Percentiles rank a stretch among this genome's conserved stretches.
phyloP scores from a whole-genome alignment of 2,797 vertebrate species.

The Rhinichthys osculus region DNA sequence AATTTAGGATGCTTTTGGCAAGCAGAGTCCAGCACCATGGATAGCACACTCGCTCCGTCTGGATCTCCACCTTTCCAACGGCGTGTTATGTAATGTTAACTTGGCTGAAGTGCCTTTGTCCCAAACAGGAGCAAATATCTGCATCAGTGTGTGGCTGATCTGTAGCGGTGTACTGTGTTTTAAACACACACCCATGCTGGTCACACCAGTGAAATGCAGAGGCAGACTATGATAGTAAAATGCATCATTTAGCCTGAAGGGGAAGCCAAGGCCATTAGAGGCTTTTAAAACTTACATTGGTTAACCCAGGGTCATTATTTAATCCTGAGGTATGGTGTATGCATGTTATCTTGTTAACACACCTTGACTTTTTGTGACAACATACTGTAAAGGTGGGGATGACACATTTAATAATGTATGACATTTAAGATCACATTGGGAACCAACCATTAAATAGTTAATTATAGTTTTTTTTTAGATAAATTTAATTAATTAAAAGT shows the following conservation, averaged over 20 bases:
- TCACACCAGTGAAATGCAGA: not conserved
- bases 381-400: too few relatives aligned
- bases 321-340: not conserved
- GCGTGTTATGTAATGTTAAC: not conserved
- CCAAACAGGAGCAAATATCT: not conserved
- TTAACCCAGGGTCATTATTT: not conserved
- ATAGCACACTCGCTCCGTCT: slow-evolving; percentile 64
- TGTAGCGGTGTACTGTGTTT: not conserved
- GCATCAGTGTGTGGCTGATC: not conserved
- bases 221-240: not conserved
- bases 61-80: not conserved
- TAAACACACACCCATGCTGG: not conserved
- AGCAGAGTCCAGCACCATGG: slow-evolving; percentile 68
- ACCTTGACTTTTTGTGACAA: not conserved
- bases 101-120: slow-evolving; percentile 15
- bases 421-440: not conserved
- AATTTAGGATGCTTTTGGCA: slow-evolving; percentile 54
- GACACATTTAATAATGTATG: not conserved
- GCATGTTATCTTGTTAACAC: not conserved
- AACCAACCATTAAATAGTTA: not conserved
- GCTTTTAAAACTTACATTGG: not conserved
- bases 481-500: too few relatives aligned
- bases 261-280: not conserved
- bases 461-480: not conserved
- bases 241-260: not conserved